These are phyloP conservation scores for Trissolcus basalis DNA, from an alignment of 1,140 invertebrate species.

Conservation along the genomic window DNA sequence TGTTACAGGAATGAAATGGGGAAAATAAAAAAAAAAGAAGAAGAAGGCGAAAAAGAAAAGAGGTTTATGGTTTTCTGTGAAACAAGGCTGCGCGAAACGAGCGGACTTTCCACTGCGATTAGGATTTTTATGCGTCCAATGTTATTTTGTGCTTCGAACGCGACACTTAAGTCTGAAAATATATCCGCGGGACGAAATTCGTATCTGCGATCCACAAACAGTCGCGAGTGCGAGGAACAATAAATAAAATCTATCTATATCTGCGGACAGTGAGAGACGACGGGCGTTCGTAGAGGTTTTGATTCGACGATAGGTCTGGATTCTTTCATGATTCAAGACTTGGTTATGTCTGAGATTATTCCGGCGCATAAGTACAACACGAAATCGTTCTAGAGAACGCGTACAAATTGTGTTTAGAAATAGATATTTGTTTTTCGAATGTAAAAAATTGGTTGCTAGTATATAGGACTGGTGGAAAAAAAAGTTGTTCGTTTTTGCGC, in stretches of 20 bases:
- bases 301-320: constrained; percentile 60
- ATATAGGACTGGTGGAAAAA: too few species aligned
- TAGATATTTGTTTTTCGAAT: constrained; percentile 8
- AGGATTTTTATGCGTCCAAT: constrained; percentile 33
- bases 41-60: constrained; percentile 31
- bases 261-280: constrained; percentile 64
- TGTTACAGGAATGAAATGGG: constrained; percentile 16
- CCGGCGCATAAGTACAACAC: constrained; percentile 21
- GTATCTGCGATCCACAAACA: constrained; percentile 54
- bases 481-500: too few species aligned
- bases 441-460: constrained; percentile 38
- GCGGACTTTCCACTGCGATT: constrained; percentile 45
- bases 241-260: constrained; percentile 75
- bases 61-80: constrained; percentile 51
- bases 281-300: constrained; percentile 60
- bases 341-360: constrained; percentile 39
- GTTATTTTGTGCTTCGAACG: constrained; percentile 18
- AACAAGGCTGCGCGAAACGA: constrained; percentile 46
- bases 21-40: constrained; percentile 32
- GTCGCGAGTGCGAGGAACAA: constrained; percentile 66
- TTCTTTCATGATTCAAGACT: constrained; percentile 46
- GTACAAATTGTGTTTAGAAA: constrained; percentile 40
- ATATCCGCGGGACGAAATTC: constrained; percentile 57
- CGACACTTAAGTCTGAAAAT: constrained; percentile 41
- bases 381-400: constrained; percentile 36